A percentile compares a stretch with the other conserved stretches of the same genome.
These are phyloP conservation scores for Sphenopsis melanotis DNA, from an alignment of 2,797 vertebrate genomes.

Conservation along the genomic window DNA sequence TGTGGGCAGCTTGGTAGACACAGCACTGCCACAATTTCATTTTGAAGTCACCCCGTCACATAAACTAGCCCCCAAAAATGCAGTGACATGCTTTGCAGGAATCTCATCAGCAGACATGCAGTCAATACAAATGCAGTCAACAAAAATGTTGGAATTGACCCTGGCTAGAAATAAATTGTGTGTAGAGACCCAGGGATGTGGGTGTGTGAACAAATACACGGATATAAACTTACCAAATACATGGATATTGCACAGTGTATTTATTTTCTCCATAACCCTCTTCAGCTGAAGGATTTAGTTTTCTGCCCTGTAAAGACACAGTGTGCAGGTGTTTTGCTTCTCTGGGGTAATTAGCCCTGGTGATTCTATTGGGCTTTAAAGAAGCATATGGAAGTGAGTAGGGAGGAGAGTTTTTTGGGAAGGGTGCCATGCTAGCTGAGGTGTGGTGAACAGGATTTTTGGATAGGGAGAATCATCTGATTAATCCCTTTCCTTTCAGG, in stretches of 20 bases:
- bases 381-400: background rate
- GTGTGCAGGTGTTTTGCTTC: background rate
- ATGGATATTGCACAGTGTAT: background rate
- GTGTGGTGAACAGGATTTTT: background rate
- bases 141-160: background rate
- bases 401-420: background rate
- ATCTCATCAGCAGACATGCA: background rate
- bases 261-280: background rate
- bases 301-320: background rate
- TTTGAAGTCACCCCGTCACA: background rate
- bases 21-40: background rate
- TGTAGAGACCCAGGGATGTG: background rate
- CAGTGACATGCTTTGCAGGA: background rate
- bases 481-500: background rate
- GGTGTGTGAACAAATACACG: fast-evolving
- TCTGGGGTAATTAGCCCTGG: background rate
- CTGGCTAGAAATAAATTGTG: background rate
- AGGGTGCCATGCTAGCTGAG: background rate
- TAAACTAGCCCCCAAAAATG: background rate
- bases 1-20: fast-evolving
- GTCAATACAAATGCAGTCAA: background rate
- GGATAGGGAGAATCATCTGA: background rate
- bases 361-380: background rate
- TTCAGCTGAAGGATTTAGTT: background rate
- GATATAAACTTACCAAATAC: background rate